Evolutionary conservation across 2,113 vertebrate genomes (phyloP), one percentile per base, ranked within the genome.

Genomic region (Odontesthes bonariensis): DNA sequence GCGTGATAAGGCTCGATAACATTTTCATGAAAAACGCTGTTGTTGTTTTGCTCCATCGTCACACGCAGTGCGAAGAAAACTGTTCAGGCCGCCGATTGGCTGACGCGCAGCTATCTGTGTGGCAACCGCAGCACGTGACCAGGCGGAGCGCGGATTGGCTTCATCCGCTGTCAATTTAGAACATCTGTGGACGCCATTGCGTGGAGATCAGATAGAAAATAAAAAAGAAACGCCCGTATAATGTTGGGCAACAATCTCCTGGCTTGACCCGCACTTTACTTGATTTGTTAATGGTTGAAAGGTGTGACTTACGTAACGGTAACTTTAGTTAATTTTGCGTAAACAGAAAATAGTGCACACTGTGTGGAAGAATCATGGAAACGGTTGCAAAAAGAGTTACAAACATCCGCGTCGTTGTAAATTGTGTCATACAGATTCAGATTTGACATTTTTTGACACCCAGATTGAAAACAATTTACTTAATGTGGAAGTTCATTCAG

Each of bases 21-120:
- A 9, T 77, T 81, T 68, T 49, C 1, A 40, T n/a, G 46, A 72
- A 84, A 69, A 81, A 81, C 72, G 69, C 22, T 84, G 87, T 89
- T 92, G 87, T 91, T 93, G 89, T 93, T 92, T 89, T 91, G 88
- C 84, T 83, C 44, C 70, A 1, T 68, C 84, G 89, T 86, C 92
- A 85, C 83, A 90, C 83, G 82, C 90, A 87, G 64, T 83, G 83
- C 75, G 81, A 86, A 63, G 73, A 86, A 75, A 27, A 73, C 69
- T 35, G 75, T 70, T 7, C 52, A 0, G 64, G 52, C 35, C 13
- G 13, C 69, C 42, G 84, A 93, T 92, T 93, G 92, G 91, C 69
- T 64, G 67, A 80, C 20, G 9, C 55, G 38, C 53, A 2, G 57
- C 74, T 17, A 38, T 79, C 80, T 78, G 86, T 87, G 85, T 92